Base-by-base conservation (phyloP, 2,797 vertebrate species). In the Strix occidentalis region DNA sequence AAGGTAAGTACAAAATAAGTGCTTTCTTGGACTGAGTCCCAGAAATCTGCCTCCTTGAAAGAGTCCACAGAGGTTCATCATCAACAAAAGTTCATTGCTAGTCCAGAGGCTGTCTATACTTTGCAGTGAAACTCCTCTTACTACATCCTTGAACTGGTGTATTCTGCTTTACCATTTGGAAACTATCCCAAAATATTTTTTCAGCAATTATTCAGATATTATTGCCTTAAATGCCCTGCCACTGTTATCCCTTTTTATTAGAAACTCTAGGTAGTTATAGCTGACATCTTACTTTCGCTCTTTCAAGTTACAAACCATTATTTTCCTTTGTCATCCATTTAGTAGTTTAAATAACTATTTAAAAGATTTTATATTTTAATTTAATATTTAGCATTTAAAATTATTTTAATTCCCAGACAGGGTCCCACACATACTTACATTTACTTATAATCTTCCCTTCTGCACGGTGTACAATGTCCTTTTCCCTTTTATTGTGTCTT, bases 11-110 rank as follows among this genome's bases (percentile, higher is more conserved):
- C 61, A 90, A 89, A 91, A 76, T 95, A 94, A 95, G 83, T 95
- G 93, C 70, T 96, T 90, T 87, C 35, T 72, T 95, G 95, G 93
- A 81, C 24, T 17, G 58, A 82, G 63, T 81, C 93, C 91, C 89
- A 88, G 95, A 86, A 95, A 81, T 37, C 43, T 90, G 63, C 63
- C 23, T 86, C 9, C 54, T 61, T 93, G 43, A 72, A 90, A 79
- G 31, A 79, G 33, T 76, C 80, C 43, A n/a, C 12, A 69, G 91
- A 88, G 43, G 72, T 93, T 81, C 46, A 57, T 76, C 61, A 84
- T 76, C 65, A 84, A 31, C 43, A 86, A 65, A 91, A 79, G 82
- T 92, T 92, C 65, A 86, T 35, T 71, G 37, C 23, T 89, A 46
- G 39, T 45, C 61, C 24, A 90, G 58, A 81, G 48, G 31, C 23